Base-by-base conservation (phyloP, 2,797 vertebrate genomes). In the Chrysocyon brachyurus region DNA sequence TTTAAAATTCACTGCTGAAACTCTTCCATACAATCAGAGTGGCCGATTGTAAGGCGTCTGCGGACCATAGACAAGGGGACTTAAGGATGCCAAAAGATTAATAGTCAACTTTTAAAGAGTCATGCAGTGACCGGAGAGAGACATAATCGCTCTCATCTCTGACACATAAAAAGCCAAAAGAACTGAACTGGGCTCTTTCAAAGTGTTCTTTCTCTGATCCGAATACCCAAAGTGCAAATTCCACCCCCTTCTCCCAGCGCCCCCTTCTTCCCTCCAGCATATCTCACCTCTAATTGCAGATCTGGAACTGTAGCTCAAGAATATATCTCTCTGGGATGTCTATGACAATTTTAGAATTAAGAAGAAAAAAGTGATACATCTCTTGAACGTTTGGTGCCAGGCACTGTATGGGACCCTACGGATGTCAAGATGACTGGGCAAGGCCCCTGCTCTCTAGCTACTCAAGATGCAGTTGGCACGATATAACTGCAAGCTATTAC, bases 231-330 rank as follows among this genome's bases (percentile, higher is more conserved):
- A 68, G 63, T 68, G 6, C 52, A 72, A n/a, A 92, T 36, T 54
- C 46, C 8, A 64, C 4, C 73, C 22, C 11, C 31, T 79, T n/a
- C 59, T 54, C n/a, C 3, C 17, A 15, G 3, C 3, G 12, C 2
- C 19, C 14, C 7, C 4, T 10, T 31, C 46, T 31, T 61, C 21
- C 40, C 28, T 22, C 0, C 46, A 59, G 68, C 7, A 31, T 8
- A 54, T 70, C 87, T 97, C 87, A 97, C 81, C 90, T 97, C 75
- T 92, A 93, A 83, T 1, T 94, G 87, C 26, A 90, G 87, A 90
- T 63, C 54, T 1, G 16, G 66, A 93, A 78, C 88, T 61, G 24
- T 1, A 77, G 59, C 49, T 94, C 54, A 83, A 88, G 81, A 90
- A 91, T 2, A 14, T 33, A 22, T 49, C 68, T 84, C 54, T 90